Evolutionary conservation across 1,140 invertebrate genomes (phyloP), one percentile per base, ranked within the genome.

Genomic region (Homalodisca vitripennis): DNA sequence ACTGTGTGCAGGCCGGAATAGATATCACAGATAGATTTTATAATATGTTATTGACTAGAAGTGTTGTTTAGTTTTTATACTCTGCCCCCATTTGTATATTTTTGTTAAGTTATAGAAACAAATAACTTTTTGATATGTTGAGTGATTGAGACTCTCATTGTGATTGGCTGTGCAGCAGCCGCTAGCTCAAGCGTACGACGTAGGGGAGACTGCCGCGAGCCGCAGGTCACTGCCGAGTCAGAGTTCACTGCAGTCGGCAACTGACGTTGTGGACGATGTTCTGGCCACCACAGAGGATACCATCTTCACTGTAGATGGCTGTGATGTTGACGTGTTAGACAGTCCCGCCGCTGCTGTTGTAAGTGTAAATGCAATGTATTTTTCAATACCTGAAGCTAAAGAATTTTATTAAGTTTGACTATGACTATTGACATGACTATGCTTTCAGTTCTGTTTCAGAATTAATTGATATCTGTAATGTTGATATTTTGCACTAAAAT

Each of bases 191-290:
- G 17, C 17, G 34, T 41, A 41, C 34, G 6, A 10, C 6, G 17
- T 6, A 10, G 6, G 17, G 34, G 6, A 41, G 34, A 41, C 34
- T 6, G 34, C 6, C 6, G 34, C 34, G 34, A 17, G 6, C 6
- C 34, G 34, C 34, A 41, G 17, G 34, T 6, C 17, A 10, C 31
- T 46, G 6, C 27, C 27, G 26, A 60, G 30, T 64, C 60, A 65
- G 66, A 68, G 46, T 41, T 68, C 51, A 30, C 67, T 34, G 57
- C 67, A 62, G 63, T 71, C 20, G 68, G 70, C 65, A 48, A 69
- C 31, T 57, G 70, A 65, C 46, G 63, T 31, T 20, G 29, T 27
- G 26, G 63, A 66, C 6, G 34, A n/a, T n/a, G n/a, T n/a, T n/a
- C n/a, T n/a, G n/a, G n/a, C n/a, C n/a, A n/a, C n/a, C n/a, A n/a